Percentiles rank a stretch among this genome's conserved stretches.
These are phyloP conservation scores for Acanthis flammea DNA, from an alignment of 2,797 vertebrate genomes.

Conservation along the genomic window DNA sequence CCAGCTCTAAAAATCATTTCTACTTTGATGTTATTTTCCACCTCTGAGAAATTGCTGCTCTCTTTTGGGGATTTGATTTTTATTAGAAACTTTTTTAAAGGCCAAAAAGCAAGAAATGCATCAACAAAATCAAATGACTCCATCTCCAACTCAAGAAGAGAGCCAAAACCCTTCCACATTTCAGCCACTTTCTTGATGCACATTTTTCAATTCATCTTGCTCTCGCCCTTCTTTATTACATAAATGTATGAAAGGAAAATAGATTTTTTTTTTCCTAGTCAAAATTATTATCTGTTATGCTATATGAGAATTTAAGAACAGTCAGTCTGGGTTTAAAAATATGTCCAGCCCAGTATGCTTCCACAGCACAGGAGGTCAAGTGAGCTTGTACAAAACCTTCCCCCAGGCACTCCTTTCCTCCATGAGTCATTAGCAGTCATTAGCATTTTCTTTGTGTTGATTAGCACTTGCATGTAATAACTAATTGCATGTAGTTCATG, in stretches of 20 bases:
- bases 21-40: slow-evolving; percentile 43
- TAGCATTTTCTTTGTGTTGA: background rate
- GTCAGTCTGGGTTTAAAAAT: background rate
- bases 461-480: background rate
- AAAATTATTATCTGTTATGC: background rate
- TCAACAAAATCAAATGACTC: background rate
- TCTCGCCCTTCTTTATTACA: background rate
- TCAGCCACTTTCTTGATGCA: background rate
- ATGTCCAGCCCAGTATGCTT: background rate
- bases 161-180: background rate
- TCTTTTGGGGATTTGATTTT: slow-evolving; percentile 50
- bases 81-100: slow-evolving; percentile 57
- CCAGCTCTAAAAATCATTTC: slow-evolving; percentile 48
- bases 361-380: background rate
- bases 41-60: slow-evolving; percentile 30
- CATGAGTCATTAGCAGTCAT: background rate
- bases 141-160: background rate
- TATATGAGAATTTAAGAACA: background rate
- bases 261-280: background rate
- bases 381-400: background rate
- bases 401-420: background rate
- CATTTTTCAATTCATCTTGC: background rate
- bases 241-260: background rate
- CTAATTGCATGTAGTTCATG: background rate
- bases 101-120: slow-evolving; percentile 38